Evolutionary conservation across 2,888 invertebrate genomes (phyloP).

Genomic region (Brachypalpus laphriformis): DNA sequence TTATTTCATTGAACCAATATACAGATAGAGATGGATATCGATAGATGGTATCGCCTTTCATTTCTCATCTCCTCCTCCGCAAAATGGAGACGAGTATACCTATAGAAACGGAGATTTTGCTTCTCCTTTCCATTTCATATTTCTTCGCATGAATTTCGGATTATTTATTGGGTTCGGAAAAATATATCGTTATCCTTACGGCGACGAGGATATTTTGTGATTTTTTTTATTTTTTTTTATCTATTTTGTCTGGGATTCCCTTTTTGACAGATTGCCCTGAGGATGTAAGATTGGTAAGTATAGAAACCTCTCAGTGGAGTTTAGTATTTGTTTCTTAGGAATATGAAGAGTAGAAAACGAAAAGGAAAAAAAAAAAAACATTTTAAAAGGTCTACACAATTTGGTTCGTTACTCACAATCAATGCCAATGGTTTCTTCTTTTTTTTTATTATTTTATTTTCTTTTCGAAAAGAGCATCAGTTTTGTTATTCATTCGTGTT

Average conservation of each 20-base stretch:
- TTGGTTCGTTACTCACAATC: constrained; percentile 52
- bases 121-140: constrained; percentile 41
- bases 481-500: constrained; percentile 8
- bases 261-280: constrained; percentile 65
- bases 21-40: constrained; percentile 27
- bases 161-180: constrained; percentile 67
- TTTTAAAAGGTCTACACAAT: constrained; percentile 60
- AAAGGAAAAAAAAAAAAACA: background rate
- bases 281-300: constrained; percentile 49
- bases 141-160: constrained; percentile 59
- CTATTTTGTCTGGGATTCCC: constrained; percentile 58
- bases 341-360: background rate
- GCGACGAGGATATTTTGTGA: constrained; percentile 45
- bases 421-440: constrained; percentile 33
- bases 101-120: constrained; percentile 13
- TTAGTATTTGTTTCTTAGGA: constrained; percentile 30
- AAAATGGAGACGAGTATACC: background rate
- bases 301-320: constrained; percentile 23
- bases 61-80: constrained; percentile 8
- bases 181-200: constrained; percentile 57
- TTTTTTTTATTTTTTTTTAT: constrained; percentile 41
- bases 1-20: constrained; percentile 41
- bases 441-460: too few species aligned
- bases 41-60: constrained; percentile 56
- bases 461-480: background rate